Evolutionary conservation across 2,797 vertebrate genomes (phyloP).

Genomic region (Varecia variegata): DNA sequence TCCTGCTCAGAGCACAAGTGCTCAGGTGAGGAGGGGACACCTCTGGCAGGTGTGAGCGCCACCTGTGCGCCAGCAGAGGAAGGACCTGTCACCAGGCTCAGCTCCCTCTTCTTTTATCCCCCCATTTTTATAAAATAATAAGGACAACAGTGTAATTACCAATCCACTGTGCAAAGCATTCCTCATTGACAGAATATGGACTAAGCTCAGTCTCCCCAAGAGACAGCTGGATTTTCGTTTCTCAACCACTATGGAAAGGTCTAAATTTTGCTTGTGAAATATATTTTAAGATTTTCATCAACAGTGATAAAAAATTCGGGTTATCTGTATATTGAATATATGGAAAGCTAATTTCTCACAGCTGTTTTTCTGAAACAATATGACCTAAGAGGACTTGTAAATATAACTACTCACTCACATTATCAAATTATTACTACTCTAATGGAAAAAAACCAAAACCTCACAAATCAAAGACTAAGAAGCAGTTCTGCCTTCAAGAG

Average conservation of each 20-base stretch:
- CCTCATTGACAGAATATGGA: neutral
- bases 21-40: no score
- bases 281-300: neutral
- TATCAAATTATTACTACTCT: neutral
- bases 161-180: no score
- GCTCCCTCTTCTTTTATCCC: neutral
- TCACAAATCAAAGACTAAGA: neutral
- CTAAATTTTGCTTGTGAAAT: neutral
- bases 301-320: neutral
- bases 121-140: neutral
- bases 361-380: neutral
- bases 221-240: no score
- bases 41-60: no score
- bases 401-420: neutral
- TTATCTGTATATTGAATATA: neutral
- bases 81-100: fast-evolving
- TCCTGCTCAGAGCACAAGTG: fast-evolving
- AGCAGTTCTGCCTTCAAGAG: neutral
- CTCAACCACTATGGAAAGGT: neutral
- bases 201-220: neutral
- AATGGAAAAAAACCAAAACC: neutral
- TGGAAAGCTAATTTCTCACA: neutral
- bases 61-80: no score
- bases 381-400: neutral
- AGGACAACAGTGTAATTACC: neutral